Percentiles rank a stretch among this genome's conserved stretches.
Conservation (phyloP, 2,888 invertebrate species). For the Lampropteryx suffumata region DNA sequence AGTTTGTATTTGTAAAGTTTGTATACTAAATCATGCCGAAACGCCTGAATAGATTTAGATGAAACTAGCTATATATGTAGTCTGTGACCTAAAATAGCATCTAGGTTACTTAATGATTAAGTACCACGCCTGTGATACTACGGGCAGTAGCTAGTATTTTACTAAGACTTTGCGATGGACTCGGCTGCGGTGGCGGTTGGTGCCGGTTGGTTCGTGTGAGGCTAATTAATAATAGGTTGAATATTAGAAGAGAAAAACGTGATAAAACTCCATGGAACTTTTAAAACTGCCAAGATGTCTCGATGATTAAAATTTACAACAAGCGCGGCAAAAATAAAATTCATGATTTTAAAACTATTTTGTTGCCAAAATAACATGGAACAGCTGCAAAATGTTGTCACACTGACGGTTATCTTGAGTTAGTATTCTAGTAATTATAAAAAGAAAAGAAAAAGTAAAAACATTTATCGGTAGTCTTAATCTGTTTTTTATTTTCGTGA, state of each 20-base stretch:
- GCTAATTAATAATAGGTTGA: constrained; percentile 64
- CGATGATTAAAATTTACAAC: constrained; percentile 76
- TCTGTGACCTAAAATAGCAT: too few relatives aligned
- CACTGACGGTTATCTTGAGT: constrained; percentile 38
- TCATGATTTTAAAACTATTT: constrained; percentile 67
- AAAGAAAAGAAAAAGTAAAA: constrained; percentile 19
- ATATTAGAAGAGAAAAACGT: constrained; percentile 59
- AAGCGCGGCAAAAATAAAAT: constrained; percentile 64
- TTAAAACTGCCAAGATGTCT: constrained; percentile 77
- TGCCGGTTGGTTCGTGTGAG: too few relatives aligned
- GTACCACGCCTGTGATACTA: too few relatives aligned
- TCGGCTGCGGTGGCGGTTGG: too few relatives aligned
- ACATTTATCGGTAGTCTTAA: constrained; percentile 4
- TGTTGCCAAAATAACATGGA: constrained; percentile 69
- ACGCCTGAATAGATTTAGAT: too few relatives aligned
- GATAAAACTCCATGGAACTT: constrained; percentile 70
- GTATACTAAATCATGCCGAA: too few relatives aligned
- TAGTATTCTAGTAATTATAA: constrained; percentile 33
- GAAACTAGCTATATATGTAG: too few relatives aligned
- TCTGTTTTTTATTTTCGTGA: constrained; percentile 21
- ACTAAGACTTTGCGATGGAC: too few relatives aligned
- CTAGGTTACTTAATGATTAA: too few relatives aligned
- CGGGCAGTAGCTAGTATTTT: too few relatives aligned
- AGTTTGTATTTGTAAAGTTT: too few relatives aligned
- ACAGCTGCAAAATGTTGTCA: constrained; percentile 65